Evolutionary conservation across 2,888 invertebrate genomes (phyloP), one percentile per base, ranked within the genome.

Genomic region (Yponomeuta evonymella): DNA sequence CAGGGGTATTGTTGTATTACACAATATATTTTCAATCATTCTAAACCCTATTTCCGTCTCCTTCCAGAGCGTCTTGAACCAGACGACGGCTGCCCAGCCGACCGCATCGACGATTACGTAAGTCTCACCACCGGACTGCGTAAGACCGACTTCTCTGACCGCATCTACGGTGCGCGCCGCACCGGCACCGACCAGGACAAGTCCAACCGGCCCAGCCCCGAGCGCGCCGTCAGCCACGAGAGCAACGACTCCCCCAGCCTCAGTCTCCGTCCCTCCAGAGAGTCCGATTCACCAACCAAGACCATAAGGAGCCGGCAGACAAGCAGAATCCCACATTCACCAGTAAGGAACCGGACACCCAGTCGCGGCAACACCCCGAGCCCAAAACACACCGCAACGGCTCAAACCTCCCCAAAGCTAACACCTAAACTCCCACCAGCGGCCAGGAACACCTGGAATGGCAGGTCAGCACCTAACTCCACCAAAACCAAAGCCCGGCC

Each of bases 401-500:
- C 78, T 5, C 88, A 89, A 75, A 88, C 93, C 43, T 93, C 94
- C 71, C 88, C 87, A 6, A 92, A 91, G 78, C 73, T 88, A 48
- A 84, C 86, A 0, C 87, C 86, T 0, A 87, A 88, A 74, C 75
- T 90, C n/a, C 91, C 91, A 2, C 90, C 89, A 0, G 83, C 89
- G 66, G 80, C 94, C 1, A 94, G 94, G 71, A 95, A 95, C 76
- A 96, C 96, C 0, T 96, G 96, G 96, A 95, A 94, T 73, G 96
- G 96, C 1, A 93, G 96, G 62, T 85, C 89, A 9, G 91, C 87
- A 2, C 90, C 90, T 0, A 88, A 83, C 1, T 90, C 90, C 73
- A 73, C 80, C 0, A 91, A 90, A 77, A 72, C 82, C 0, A 92
- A 90, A 75, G 76, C 88, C 1, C 84, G 92, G 70, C 92, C 93